Evolutionary conservation across 1,140 invertebrate species (phyloP).

Genomic region (Atta colombica): DNA sequence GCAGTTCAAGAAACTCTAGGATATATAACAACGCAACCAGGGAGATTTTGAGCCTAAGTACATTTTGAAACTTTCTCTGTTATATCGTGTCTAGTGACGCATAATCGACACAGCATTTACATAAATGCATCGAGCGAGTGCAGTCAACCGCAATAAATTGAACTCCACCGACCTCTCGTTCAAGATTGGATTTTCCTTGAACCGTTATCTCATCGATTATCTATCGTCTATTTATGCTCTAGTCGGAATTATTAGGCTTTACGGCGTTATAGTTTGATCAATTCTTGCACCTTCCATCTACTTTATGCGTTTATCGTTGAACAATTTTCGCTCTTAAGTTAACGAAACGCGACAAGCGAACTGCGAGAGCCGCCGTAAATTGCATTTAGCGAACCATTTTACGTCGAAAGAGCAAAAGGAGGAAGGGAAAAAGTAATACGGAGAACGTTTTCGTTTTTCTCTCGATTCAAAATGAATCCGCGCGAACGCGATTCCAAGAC

Average conservation of each 20-base stretch:
- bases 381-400: constrained; percentile 48
- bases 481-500: constrained; percentile 48
- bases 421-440: constrained; percentile 32
- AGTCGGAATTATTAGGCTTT: constrained; percentile 19
- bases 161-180: constrained; percentile 12
- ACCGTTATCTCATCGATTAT: constrained; percentile 37
- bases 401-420: constrained; percentile 36
- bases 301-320: constrained; percentile 11
- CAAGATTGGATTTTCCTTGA: constrained; percentile 31
- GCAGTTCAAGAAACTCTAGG: constrained; percentile 32
- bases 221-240: constrained; percentile 33
- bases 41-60: constrained; percentile 32
- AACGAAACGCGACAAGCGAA: constrained; percentile 45
- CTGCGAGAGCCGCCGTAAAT: constrained; percentile 39
- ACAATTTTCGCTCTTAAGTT: constrained; percentile 43
- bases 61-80: constrained; percentile 54
- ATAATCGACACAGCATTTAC: constrained; percentile 67
- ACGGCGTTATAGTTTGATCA: constrained; percentile 12
- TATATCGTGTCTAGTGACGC: constrained; percentile 55
- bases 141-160: constrained; percentile 63
- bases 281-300: constrained; percentile 14
- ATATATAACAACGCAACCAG: neutral
- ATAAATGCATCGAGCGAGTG: constrained; percentile 66
- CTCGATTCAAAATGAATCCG: constrained; percentile 53
- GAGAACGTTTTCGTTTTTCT: constrained; percentile 23